Evolutionary conservation across 2,888 invertebrate genomes (phyloP).

Genomic region (Xiphydria camelus): DNA sequence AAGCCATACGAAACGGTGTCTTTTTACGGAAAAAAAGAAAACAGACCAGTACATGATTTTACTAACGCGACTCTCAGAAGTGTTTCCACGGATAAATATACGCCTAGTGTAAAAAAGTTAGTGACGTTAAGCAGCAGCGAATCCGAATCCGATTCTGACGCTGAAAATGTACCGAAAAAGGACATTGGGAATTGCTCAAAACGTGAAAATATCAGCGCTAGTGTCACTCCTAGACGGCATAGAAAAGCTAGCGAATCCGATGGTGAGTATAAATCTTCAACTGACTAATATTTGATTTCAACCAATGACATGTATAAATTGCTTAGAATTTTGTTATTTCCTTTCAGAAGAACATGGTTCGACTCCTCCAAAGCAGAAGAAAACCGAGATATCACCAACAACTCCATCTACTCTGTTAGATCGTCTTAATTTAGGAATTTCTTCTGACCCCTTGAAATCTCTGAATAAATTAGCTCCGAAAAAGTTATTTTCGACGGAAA

Average conservation of each 20-base stretch:
- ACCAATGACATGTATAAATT: background rate
- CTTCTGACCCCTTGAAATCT: constrained; percentile 19
- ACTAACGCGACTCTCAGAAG: constrained; percentile 35
- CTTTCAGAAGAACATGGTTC: constrained; percentile 31
- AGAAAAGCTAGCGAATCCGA: constrained; percentile 28
- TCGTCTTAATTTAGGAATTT: constrained; percentile 34
- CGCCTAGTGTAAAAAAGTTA: constrained; percentile 45
- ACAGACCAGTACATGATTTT: constrained; percentile 34
- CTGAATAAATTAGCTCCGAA: constrained; percentile 36
- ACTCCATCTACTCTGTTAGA: constrained; percentile 44
- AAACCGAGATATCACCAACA: constrained; percentile 18
- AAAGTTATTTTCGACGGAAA: constrained; percentile 35
- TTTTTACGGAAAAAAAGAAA: constrained; percentile 44
- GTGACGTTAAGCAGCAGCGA: constrained; percentile 50
- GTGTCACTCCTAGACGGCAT: constrained; percentile 26
- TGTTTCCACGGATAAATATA: constrained; percentile 30
- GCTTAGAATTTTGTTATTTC: no score
- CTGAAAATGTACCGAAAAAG: constrained; percentile 33
- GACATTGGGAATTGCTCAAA: no score
- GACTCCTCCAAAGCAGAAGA: constrained; percentile 37
- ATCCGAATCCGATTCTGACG: constrained; percentile 48
- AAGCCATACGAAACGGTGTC: constrained; percentile 53
- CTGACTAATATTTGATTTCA: background rate
- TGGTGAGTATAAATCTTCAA: constrained; percentile 23
- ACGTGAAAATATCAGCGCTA: background rate